Conservation (phyloP, 2,888 invertebrate genomes). For the Balanococcus diminutus region DNA sequence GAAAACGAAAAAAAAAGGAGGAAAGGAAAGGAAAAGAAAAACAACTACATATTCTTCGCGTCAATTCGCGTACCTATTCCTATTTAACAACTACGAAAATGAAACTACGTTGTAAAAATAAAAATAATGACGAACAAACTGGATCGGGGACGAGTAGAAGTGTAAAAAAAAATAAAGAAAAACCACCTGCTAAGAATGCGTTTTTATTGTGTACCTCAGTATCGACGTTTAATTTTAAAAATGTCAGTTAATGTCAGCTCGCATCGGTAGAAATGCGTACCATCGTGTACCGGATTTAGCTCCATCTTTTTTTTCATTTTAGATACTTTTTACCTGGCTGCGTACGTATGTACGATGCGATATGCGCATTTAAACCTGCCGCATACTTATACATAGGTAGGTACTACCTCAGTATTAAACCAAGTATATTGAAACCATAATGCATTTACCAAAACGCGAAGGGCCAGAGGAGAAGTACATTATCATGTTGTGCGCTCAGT, state of each 20-base stretch:
- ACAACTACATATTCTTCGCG: not conserved
- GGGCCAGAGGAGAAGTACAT: not conserved
- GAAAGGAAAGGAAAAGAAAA: not conserved
- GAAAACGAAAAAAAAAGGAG: not conserved
- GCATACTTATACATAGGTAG: not conserved
- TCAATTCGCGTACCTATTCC: too few relatives aligned
- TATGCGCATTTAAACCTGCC: too few relatives aligned
- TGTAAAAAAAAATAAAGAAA: not conserved
- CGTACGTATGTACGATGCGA: not conserved
- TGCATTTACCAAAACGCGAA: not conserved
- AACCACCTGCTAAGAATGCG: conserved; percentile 36
- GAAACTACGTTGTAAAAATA: conserved; percentile 7
- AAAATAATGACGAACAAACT: not conserved
- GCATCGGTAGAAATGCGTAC: conserved; percentile 14
- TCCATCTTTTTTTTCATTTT: not conserved
- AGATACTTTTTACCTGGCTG: not conserved
- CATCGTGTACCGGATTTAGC: conserved; percentile 24
- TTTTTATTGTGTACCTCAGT: conserved; percentile 33
- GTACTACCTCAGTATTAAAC: not conserved
- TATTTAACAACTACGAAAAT: conserved; percentile 10
- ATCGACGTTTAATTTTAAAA: conserved; percentile 35
- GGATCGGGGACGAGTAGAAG: not conserved
- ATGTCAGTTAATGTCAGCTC: conserved; percentile 37
- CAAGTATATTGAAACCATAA: not conserved
- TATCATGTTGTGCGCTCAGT: not conserved